These are phyloP conservation scores for Melitaea athalia DNA, from an alignment of 2,888 invertebrate species.

Conservation along the genomic window DNA sequence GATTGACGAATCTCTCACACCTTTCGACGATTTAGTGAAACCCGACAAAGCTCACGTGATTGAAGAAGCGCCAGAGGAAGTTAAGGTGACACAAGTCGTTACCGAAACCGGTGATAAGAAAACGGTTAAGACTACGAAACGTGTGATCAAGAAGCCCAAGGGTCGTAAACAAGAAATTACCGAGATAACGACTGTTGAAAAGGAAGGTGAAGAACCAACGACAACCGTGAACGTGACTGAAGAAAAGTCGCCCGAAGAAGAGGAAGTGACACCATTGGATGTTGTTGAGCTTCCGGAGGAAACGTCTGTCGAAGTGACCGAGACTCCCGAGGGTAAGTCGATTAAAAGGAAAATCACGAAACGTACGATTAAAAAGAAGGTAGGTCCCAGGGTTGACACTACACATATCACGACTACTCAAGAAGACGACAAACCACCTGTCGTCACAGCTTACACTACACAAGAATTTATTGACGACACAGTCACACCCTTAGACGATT, in stretches of 20 bases:
- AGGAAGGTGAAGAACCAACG: slow-evolving; percentile 12
- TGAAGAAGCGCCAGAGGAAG: slow-evolving; percentile 9
- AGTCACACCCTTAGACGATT: slow-evolving; percentile 5
- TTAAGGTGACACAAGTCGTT: background rate
- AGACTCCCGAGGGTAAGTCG: slow-evolving; percentile 2
- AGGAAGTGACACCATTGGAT: background rate
- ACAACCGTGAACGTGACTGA: slow-evolving; percentile 10
- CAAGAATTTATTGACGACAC: slow-evolving; percentile 15
- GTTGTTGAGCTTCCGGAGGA: slow-evolving; percentile 2
- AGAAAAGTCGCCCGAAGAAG: background rate
- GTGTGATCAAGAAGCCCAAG: slow-evolving; percentile 16
- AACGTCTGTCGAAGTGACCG: background rate
- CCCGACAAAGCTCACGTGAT: background rate
- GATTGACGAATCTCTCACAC: background rate
- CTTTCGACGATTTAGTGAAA: background rate
- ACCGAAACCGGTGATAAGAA: background rate
- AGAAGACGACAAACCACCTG: slow-evolving; percentile 1
- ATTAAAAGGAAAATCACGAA: background rate
- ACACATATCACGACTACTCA: slow-evolving; percentile 12
- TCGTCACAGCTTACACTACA: background rate
- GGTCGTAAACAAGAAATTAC: slow-evolving; percentile 7
- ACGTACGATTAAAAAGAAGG: slow-evolving; percentile 9
- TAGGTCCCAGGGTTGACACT: slow-evolving; percentile 8
- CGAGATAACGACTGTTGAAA: slow-evolving; percentile 12
- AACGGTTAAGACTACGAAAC: background rate